These are phyloP conservation scores for Crambe crambe DNA, from an alignment of 37 sponge, comb jelly and placozoan species.

Conservation along the genomic window DNA sequence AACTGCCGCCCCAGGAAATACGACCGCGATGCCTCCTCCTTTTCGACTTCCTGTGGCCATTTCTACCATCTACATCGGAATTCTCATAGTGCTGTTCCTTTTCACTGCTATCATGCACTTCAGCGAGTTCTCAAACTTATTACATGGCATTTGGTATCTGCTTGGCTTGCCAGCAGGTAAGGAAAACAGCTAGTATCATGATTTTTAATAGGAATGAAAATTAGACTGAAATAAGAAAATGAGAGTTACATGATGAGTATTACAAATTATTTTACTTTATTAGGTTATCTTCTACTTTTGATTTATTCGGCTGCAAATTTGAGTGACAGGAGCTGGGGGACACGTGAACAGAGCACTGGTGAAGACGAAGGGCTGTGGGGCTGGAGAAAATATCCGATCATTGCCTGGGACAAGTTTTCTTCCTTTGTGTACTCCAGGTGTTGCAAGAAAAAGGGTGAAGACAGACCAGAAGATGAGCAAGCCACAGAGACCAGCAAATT, in stretches of 20 bases:
- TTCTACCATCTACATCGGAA: constrained; percentile 48
- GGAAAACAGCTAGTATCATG: too few relatives aligned
- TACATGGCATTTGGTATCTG: constrained; percentile 85
- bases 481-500: too few relatives aligned
- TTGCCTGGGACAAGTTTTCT: neutral
- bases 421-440: neutral
- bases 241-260: neutral
- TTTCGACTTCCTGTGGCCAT: constrained; percentile 19
- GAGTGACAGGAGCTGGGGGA: constrained; percentile 85
- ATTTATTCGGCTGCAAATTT: constrained; percentile 90
- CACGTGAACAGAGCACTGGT: constrained; percentile 61
- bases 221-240: too few relatives aligned
- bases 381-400: constrained; percentile 3
- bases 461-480: neutral
- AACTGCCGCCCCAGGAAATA: neutral
- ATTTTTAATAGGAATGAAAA: too few relatives aligned
- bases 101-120: constrained; percentile 75
- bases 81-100: constrained; percentile 42
- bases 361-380: constrained; percentile 10
- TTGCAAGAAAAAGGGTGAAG: neutral
- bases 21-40: too few relatives aligned
- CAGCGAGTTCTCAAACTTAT: constrained; percentile 38
- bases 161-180: constrained; percentile 72
- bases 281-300: constrained; percentile 80
- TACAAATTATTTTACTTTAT: neutral